Evolutionary conservation across 2,797 vertebrate species (phyloP).

Genomic region (Gallinago nigripennis): DNA sequence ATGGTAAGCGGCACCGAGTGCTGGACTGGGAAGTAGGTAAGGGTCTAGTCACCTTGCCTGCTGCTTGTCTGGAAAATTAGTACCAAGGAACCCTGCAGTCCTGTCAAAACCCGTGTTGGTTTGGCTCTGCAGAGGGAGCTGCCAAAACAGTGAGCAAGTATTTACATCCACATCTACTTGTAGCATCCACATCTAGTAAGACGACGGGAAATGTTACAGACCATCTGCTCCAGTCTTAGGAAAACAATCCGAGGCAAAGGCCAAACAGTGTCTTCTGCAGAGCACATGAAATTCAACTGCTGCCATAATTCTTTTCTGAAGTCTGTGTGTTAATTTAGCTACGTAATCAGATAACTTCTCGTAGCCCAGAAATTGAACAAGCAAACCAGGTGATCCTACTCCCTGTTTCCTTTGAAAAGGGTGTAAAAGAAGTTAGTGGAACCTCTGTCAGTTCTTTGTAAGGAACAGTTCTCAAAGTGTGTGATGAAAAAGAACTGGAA

Average conservation of each 20-base stretch:
- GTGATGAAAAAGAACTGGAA: background rate
- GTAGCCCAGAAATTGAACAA: background rate
- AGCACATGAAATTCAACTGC: background rate
- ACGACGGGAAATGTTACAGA: background rate
- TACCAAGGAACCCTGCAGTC: background rate
- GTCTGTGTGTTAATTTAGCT: background rate
- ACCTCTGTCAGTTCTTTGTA: background rate
- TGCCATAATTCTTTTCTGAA: background rate
- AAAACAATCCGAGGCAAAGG: background rate
- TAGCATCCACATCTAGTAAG: background rate
- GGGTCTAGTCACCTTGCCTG: background rate
- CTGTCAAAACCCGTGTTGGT: background rate
- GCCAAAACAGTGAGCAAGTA: background rate
- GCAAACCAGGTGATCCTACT: background rate
- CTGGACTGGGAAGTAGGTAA: background rate
- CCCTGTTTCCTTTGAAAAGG: background rate
- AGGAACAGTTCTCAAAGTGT: background rate
- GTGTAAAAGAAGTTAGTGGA: background rate
- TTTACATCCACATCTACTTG: background rate
- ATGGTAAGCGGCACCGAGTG: background rate
- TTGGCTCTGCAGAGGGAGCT: background rate
- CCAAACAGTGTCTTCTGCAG: background rate
- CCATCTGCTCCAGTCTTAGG: background rate
- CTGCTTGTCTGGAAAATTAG: background rate
- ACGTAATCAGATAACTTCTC: background rate